A percentile compares a stretch with the other conserved stretches of the same genome.
Conservation (phyloP, 30 jellyfish, hydroid and myxozoan species). For the Hydra vulgaris region DNA sequence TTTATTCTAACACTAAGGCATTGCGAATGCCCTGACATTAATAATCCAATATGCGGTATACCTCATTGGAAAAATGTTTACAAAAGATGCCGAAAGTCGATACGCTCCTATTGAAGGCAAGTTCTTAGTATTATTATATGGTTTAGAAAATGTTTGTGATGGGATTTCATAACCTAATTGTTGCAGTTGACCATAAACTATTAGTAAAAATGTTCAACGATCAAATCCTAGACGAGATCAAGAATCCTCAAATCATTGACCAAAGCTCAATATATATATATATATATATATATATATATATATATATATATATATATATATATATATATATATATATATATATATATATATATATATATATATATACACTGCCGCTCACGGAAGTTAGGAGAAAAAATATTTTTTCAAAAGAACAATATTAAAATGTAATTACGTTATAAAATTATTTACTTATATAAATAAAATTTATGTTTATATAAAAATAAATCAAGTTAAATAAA, state of each 20-base stretch:
- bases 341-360: constrained; percentile 18
- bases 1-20: constrained; percentile 39
- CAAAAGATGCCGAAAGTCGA: constrained; percentile 30
- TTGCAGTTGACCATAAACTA: constrained; percentile 56
- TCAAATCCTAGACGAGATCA: constrained; percentile 25
- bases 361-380: too few relatives aligned
- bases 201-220: too few relatives aligned
- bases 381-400: too few relatives aligned
- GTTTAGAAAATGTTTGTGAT: constrained; percentile 23
- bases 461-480: too few relatives aligned
- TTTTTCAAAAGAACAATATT: too few relatives aligned
- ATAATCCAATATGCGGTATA: constrained; percentile 29
- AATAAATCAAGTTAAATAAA: too few relatives aligned
- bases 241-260: constrained; percentile 32
- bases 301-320: constrained; percentile 33
- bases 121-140: constrained; percentile 33
- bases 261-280: too few relatives aligned
- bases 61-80: constrained; percentile 47
- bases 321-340: constrained; percentile 22
- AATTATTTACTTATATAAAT: too few relatives aligned
- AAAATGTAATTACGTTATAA: too few relatives aligned
- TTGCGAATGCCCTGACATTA: constrained; percentile 28
- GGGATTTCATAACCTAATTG: constrained; percentile 35
- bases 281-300: too few relatives aligned
- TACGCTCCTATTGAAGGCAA: constrained; percentile 63